phyloP scores from a whole-genome alignment of 2,113 vertebrate genomes.

The Cromileptes altivelis region DNA sequence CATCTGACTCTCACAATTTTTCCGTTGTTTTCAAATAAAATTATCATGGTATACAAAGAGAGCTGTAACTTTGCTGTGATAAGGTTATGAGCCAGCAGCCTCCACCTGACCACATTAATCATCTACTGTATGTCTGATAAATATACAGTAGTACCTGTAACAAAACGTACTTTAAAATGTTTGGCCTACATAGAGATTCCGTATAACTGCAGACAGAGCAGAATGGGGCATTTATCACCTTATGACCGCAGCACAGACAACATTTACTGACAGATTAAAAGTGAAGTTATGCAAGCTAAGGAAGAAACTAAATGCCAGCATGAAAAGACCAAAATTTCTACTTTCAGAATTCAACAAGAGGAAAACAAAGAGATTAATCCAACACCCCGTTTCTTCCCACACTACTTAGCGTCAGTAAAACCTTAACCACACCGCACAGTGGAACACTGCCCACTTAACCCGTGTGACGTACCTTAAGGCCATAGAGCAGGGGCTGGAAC shows the following conservation, averaged over 20 bases:
- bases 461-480: constrained; percentile 79
- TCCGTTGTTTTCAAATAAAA: not conserved
- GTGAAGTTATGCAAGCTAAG: not conserved
- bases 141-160: too few species aligned
- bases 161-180: not conserved
- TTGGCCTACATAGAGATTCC: not conserved
- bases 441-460: constrained; percentile 32
- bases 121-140: not conserved
- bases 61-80: not conserved
- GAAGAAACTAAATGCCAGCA: constrained; percentile 5
- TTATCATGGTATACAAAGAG: not conserved
- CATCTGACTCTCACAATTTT: not conserved
- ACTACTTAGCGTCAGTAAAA: constrained; percentile 55
- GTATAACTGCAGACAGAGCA: not conserved
- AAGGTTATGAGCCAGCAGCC: not conserved
- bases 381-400: constrained; percentile 62
- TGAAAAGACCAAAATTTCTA: constrained; percentile 1
- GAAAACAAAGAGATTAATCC: constrained; percentile 58
- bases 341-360: constrained; percentile 38
- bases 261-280: not conserved
- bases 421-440: constrained; percentile 1
- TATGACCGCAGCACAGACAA: constrained; percentile 8
- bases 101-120: not conserved
- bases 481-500: constrained; percentile 72
- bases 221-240: not conserved